phyloP scores from a whole-genome alignment of 2,797 vertebrate genomes.

The Masticophis lateralis region DNA sequence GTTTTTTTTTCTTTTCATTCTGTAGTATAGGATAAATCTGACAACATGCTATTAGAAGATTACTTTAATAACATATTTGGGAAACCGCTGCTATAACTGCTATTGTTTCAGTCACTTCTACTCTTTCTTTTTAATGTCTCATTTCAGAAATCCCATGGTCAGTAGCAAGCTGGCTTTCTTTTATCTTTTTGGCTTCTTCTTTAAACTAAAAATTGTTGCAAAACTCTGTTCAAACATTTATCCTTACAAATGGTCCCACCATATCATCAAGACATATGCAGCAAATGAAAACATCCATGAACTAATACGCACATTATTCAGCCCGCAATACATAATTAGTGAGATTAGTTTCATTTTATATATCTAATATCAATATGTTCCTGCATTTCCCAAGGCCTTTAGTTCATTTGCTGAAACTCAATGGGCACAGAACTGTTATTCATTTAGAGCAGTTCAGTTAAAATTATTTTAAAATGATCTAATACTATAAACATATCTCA shows the following conservation, averaged over 20 bases:
- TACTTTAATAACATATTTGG: background rate
- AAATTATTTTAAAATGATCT: constrained; percentile 70
- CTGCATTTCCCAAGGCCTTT: constrained; percentile 52
- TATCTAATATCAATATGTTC: constrained; percentile 43
- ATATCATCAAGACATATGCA: constrained; percentile 51
- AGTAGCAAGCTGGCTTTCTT: background rate
- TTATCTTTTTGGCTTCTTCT: background rate
- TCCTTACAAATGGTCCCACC: constrained; percentile 53
- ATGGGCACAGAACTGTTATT: constrained; percentile 54
- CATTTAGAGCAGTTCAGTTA: constrained; percentile 64
- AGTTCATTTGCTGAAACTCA: constrained; percentile 46
- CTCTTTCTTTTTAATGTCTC: background rate
- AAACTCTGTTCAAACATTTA: constrained; percentile 32
- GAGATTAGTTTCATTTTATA: constrained; percentile 61
- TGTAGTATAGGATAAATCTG: background rate
- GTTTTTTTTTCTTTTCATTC: background rate
- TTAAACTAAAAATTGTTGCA: constrained; percentile 27
- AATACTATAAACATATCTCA: constrained; percentile 64
- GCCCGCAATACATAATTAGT: constrained; percentile 57
- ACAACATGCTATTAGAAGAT: background rate
- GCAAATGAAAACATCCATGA: constrained; percentile 56
- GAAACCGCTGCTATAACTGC: background rate
- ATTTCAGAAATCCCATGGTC: background rate
- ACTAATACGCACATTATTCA: constrained; percentile 64
- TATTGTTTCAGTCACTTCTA: background rate